Conservation (phyloP, 2,888 invertebrate genomes). For the Tinea trinotella region DNA sequence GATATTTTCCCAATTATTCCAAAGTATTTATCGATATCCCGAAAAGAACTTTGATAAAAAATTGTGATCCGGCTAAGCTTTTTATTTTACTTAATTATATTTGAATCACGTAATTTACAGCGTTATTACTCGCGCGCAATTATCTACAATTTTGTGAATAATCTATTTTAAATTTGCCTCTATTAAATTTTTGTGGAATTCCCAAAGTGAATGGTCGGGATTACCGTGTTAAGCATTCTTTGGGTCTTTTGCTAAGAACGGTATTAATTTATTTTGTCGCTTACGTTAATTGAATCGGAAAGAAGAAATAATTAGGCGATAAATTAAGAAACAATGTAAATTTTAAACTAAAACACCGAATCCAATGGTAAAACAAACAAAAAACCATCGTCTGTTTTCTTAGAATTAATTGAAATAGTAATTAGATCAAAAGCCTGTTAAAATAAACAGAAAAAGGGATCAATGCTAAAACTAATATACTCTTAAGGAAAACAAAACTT, state of each 20-base stretch:
- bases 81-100: not conserved
- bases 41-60: too few relatives aligned
- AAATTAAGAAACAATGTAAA: not conserved
- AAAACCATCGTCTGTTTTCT: too few relatives aligned
- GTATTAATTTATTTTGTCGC: not conserved
- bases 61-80: not conserved
- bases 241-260: not conserved
- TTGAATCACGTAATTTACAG: not conserved
- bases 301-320: not conserved
- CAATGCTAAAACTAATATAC: too few relatives aligned
- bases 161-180: not conserved
- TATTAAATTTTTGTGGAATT: constrained; percentile 2
- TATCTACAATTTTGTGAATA: not conserved
- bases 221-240: not conserved
- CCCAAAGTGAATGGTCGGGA: constrained; percentile 6
- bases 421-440: too few relatives aligned
- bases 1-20: too few relatives aligned
- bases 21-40: too few relatives aligned
- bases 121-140: too few relatives aligned
- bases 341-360: not conserved
- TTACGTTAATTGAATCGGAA: not conserved
- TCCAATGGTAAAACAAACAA: too few relatives aligned
- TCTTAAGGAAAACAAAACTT: too few relatives aligned
- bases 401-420: too few relatives aligned
- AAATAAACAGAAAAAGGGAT: too few relatives aligned